Evolutionary conservation across 92 coral and sea anemone genomes (phyloP).

Genomic region (Actinernus sp.): DNA sequence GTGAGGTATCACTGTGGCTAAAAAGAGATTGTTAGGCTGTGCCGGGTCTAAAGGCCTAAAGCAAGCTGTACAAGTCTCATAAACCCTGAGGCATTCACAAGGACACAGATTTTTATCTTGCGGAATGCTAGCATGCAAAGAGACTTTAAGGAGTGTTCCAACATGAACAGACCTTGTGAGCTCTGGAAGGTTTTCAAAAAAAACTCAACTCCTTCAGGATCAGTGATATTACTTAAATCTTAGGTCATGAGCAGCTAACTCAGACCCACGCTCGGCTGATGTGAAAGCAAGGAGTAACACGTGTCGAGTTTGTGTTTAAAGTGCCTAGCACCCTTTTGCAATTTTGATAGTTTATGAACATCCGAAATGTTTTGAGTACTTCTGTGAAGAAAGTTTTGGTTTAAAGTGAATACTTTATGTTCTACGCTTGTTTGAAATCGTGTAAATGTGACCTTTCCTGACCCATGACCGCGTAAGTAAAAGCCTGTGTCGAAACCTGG

Average conservation of each 20-base stretch:
- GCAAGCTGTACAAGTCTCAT: constrained; percentile 12
- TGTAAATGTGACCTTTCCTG: too few relatives aligned
- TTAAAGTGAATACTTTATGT: too few relatives aligned
- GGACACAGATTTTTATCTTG: constrained; percentile 12
- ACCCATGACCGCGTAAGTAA: too few relatives aligned
- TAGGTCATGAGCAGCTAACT: constrained; percentile 44
- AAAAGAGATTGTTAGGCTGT: constrained; percentile 16
- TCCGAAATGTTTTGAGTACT: too few relatives aligned
- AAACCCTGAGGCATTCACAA: constrained; percentile 9
- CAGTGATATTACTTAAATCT: constrained; percentile 18
- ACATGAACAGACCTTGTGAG: constrained; percentile 6
- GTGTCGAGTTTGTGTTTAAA: too few relatives aligned
- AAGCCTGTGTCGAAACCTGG: too few relatives aligned
- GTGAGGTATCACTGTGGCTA: constrained; percentile 14
- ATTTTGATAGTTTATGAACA: too few relatives aligned
- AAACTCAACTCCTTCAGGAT: constrained; percentile 5
- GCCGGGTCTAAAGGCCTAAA: constrained; percentile 14
- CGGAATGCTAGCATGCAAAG: constrained; percentile 15
- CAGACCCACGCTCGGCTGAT: constrained; percentile 28
- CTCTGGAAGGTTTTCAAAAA: constrained; percentile 2
- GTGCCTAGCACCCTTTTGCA: too few relatives aligned
- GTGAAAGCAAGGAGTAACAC: constrained; percentile 32
- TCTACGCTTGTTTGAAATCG: too few relatives aligned
- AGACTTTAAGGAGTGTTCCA: neutral
- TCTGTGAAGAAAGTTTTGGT: too few relatives aligned